Base-by-base conservation (phyloP, 2,113 vertebrate genomes). In the Bos javanicus region DNA sequence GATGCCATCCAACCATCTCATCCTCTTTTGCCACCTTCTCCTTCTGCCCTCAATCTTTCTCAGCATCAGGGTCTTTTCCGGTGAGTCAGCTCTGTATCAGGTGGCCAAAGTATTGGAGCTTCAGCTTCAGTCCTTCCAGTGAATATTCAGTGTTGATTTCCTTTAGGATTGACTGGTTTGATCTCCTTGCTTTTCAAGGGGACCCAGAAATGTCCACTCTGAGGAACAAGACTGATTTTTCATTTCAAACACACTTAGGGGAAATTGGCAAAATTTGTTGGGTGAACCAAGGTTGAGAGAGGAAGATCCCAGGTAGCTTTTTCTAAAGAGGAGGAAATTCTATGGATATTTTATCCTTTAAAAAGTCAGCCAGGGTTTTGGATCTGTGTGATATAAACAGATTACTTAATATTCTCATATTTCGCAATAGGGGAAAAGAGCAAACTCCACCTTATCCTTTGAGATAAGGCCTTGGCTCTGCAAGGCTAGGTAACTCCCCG, bases 361-460 rank as follows among this genome's bases (percentile, higher is more conserved):
- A 98, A 97, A 98, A 90, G 71, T 87, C 85, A 89, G 95, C 67
- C 56, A 95, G 96, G 87, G 98, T 96, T 62, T 97, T 96, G 95
- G 98, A 96, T 98, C 94, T 96, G 97, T 98, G 80, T 97, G 98
- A 97, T 98, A 98, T 96, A 99, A 98, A 98, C 98, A 98, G 84
- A 98, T 99, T 98, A 98, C 98, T 98, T 98, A 98, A 98, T 98
- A 97, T 95, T 98, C 56, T 95, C 84, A 57, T 84, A 96, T 98
- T 98, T 98, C 82, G 97, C 98, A 98, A 98, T 94, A 98, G 98
- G 98, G 98, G 99, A 98, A 98, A 98, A 98, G 98, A 97, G 94
- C 97, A 98, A 98, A 98, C 99, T 98, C 98, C 98, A 99, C 99
- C 99, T 99, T 98, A 98, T 99, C 98, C 99, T 98, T 96, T 83